Evolutionary conservation across 2,888 invertebrate species (phyloP).

Genomic region (Xestobium rufovillosum): DNA sequence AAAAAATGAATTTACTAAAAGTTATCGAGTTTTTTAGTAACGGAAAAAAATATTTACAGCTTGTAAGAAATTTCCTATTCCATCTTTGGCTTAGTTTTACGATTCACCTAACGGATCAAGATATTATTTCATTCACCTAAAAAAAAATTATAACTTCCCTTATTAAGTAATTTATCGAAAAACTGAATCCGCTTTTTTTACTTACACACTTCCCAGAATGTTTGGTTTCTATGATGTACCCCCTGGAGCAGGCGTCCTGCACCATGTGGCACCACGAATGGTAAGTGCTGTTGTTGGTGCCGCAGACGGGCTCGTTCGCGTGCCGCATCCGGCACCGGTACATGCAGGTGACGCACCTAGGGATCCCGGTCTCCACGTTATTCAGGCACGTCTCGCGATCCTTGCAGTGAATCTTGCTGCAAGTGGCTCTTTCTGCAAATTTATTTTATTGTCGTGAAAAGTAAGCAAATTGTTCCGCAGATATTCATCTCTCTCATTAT

Average conservation of each 20-base stretch:
- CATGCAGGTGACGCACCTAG: constrained; percentile 65
- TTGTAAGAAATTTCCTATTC: too few species aligned
- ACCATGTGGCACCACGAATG: constrained; percentile 73
- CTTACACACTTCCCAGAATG: constrained; percentile 55
- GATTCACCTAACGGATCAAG: too few species aligned
- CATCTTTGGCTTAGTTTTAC: too few species aligned
- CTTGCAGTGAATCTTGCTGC: constrained; percentile 58
- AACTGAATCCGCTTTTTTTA: constrained; percentile 16
- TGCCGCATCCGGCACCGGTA: constrained; percentile 52
- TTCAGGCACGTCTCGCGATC: constrained; percentile 61
- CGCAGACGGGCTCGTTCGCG: constrained; percentile 54
- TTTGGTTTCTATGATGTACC: constrained; percentile 62
- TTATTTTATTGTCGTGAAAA: too few species aligned
- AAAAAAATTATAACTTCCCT: too few species aligned
- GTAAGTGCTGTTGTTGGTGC: constrained; percentile 67
- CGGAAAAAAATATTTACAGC: too few species aligned
- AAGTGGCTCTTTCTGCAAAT: constrained; percentile 58
- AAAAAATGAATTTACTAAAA: too few species aligned
- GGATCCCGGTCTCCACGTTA: constrained; percentile 55
- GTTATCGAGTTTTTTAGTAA: too few species aligned
- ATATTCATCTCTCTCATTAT: too few species aligned
- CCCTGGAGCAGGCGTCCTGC: constrained; percentile 66
- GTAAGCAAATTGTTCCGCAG: background rate
- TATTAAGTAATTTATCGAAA: too few species aligned
- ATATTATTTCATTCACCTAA: too few species aligned